These are phyloP conservation scores for Pygoscelis antarcticus DNA, from an alignment of 2,113 vertebrate species.

Conservation along the genomic window DNA sequence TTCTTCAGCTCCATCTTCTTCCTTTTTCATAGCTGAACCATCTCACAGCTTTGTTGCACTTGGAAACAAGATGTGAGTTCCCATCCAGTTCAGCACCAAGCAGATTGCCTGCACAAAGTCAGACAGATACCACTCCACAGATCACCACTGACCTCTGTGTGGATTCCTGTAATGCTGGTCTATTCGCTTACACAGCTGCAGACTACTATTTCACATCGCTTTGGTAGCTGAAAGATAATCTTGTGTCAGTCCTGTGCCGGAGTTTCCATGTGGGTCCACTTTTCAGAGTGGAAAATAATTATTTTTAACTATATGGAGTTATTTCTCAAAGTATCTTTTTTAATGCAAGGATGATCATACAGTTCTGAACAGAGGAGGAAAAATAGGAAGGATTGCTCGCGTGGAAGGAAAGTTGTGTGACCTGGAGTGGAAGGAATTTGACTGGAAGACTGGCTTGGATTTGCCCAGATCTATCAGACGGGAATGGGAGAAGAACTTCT, in stretches of 20 bases:
- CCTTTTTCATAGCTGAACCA: background rate
- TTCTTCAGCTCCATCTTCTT: background rate
- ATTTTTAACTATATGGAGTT: background rate
- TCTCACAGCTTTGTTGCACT: background rate
- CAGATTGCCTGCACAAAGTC: background rate
- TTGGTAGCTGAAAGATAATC: background rate
- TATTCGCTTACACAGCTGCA: slow-evolving; percentile 28
- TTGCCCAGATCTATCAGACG: background rate
- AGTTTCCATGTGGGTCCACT: background rate
- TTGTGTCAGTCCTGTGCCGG: background rate
- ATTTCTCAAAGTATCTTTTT: background rate
- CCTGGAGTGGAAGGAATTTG: background rate
- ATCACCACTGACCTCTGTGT: background rate
- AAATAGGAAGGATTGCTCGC: background rate
- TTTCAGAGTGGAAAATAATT: background rate
- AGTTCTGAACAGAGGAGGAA: background rate
- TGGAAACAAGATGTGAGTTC: background rate
- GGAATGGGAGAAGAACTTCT: background rate
- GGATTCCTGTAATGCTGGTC: background rate
- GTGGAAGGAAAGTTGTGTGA: background rate
- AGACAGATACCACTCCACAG: background rate
- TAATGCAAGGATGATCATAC: background rate
- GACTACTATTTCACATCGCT: background rate
- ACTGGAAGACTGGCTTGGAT: background rate
- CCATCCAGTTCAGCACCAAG: background rate